Base-by-base conservation (phyloP, 2,113 vertebrate species). In the Phyllostomus hastatus region DNA sequence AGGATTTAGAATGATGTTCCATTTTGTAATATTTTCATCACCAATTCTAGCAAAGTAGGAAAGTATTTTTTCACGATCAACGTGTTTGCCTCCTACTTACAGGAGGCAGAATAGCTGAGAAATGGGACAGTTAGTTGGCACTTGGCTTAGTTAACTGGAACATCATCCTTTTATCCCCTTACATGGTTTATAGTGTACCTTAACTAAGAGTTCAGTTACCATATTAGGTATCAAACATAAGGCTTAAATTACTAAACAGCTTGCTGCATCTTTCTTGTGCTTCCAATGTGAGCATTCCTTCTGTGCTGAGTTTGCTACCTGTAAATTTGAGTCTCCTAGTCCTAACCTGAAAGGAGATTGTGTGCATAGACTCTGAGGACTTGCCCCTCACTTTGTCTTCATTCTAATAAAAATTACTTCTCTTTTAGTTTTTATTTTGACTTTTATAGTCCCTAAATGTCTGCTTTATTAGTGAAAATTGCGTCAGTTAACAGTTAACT, bases 131-230 rank as follows among this genome's bases (percentile, higher is more conserved):
- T 82, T 31, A 79, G 50, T 75, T 95, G 64, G 46, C 57, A 19
- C 33, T 90, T 59, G 73, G 20, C 76, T 93, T 95, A 84, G 46
- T 76, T 95, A 94, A 91, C 28, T 84, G 61, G 59, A 80, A 7
- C 38, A 82, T 95, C 46, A 50, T 88, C 52, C 73, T 48, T 96
- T 90, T 90, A 72, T 24, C 43, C 46, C 46, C 43, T 41, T 69
- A 33, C 66, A 10, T 76, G 87, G 79, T 90, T 93, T 33, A 20
- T 72, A 33, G 31, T 48, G 80, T 91, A 72, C 84, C 80, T 97
- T 81, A 92, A 41, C 22, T 52, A 69, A 70, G 96, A 91, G 81
- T 97, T 96, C 69, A 95, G 22, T 94, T 97, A 96, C 96, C 50
- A 2, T 91, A 67, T 88, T 86, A 70, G 8, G 16, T 97, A 52